Base-by-base conservation (phyloP, 1,140 invertebrate genomes). In the Leucophenga varia region DNA sequence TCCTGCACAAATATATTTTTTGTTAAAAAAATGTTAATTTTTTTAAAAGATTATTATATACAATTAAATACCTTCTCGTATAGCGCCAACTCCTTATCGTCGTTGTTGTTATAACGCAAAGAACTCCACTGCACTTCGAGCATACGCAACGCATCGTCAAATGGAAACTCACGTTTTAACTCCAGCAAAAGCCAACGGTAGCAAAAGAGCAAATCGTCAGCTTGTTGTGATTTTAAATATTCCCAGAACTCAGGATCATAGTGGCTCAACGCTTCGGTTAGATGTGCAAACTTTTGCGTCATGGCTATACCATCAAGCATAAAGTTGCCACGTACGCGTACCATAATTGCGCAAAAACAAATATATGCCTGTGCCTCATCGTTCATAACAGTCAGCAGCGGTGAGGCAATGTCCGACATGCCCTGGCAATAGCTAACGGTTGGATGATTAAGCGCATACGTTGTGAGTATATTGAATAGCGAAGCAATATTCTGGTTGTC, bases 281-380 rank as follows among this genome's bases (percentile, higher is more conserved):
- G 77, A 77, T 97, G 94, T 21, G 91, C 83, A 72, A 98, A 97
- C 74, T 97, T 95, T n/a, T 87, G 83, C 1, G 92, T 95, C 89
- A 98, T 97, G 0, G 91, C 89, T 55, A 90, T 85, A 1, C 95
- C 95, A 73, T 97, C 92, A 0, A 93, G 78, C 77, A 91, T 84
- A 69, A 98, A 98, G 76, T 97, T 98, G 3, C 87, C 84, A 42
- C 87, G 84, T 1, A 97, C 77, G 19, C 93, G 81, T 36, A 83
- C 81, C 95, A 98, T 98, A 4, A 98, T 82, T 1, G 93, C 91
- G 79, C 94, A 97, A 57, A 98, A 93, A 61, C 93, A 97, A 53
- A 97, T 91, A 72, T 98, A 98, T 1, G 95, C 93, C 64, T 97
- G 92, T 0, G 93, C 90, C 77, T 98, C 95, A 71, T 98, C 93